These are phyloP conservation scores for Rhynchonycteris naso DNA, from an alignment of 2,797 vertebrate genomes.

Conservation along the genomic window DNA sequence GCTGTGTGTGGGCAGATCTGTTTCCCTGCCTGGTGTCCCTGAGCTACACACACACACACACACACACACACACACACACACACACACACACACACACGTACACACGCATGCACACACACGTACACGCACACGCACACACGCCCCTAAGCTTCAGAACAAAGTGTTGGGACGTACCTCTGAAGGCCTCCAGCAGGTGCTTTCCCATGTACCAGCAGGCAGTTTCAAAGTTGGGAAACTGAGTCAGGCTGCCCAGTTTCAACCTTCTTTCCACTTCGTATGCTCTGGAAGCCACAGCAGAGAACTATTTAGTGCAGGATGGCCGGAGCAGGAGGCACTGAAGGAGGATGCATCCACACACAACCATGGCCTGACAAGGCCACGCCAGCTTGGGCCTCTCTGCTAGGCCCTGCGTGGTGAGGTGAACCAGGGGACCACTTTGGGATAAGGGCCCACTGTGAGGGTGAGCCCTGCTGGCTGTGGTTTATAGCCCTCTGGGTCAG, in stretches of 20 bases:
- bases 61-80: not conserved
- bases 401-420: not conserved
- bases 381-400: not conserved
- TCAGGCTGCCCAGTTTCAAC: slow-evolving; percentile 95
- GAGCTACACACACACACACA: not conserved
- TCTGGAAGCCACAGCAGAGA: slow-evolving; percentile 87
- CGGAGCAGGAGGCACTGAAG: not conserved
- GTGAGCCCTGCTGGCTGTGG: accelerated
- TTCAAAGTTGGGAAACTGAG: slow-evolving; percentile 96
- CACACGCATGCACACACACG: accelerated
- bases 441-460: not conserved
- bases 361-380: not conserved
- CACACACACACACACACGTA: not conserved
- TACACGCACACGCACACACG: not conserved
- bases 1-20: too few species aligned
- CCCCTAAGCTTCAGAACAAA: not conserved
- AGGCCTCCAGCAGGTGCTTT: slow-evolving; percentile 94
- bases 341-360: not conserved
- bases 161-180: slow-evolving; percentile 91
- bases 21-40: accelerated
- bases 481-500: not conserved
- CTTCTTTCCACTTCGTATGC: slow-evolving; percentile 97
- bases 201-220: slow-evolving; percentile 99
- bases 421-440: too few species aligned
- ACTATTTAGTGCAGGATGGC: slow-evolving; percentile 21